Evolutionary conservation across 2,113 vertebrate genomes (phyloP).

Genomic region (Crypturellus undulatus): DNA sequence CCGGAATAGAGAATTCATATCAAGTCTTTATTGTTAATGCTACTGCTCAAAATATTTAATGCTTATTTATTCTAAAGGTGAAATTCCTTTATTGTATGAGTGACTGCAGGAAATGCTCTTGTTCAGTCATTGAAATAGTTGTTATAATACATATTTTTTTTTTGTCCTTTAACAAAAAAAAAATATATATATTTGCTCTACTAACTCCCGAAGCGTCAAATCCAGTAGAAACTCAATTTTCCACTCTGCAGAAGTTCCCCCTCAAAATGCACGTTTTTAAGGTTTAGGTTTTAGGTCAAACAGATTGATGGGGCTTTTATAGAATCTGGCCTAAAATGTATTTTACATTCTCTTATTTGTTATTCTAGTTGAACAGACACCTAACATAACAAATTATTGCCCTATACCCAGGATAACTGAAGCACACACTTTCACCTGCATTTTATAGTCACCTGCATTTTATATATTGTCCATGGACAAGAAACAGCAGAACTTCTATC

Average conservation of each 20-base stretch:
- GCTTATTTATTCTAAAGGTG: not conserved
- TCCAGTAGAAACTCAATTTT: not conserved
- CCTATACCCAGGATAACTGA: not conserved
- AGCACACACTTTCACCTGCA: not conserved
- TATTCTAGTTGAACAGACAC: not conserved
- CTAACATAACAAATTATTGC: not conserved
- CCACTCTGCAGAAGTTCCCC: not conserved
- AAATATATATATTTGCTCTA: not conserved
- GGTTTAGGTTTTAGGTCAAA: not conserved
- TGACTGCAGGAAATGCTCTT: not conserved
- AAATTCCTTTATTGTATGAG: not conserved
- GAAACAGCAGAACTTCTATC: not conserved
- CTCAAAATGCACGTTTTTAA: not conserved
- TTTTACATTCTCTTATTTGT: not conserved
- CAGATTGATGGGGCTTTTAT: not conserved
- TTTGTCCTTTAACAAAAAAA: not conserved
- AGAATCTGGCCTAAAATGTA: not conserved
- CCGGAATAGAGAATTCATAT: not conserved
- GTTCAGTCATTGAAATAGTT: constrained; percentile 10
- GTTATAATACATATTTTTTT: not conserved
- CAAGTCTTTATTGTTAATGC: not conserved
- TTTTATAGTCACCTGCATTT: not conserved
- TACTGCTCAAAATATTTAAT: not conserved
- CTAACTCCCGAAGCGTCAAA: not conserved
- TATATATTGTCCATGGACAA: not conserved